Evolutionary conservation across 2,113 vertebrate species (phyloP), one percentile per base, ranked within the genome.

Genomic region (Regulus satrapa): DNA sequence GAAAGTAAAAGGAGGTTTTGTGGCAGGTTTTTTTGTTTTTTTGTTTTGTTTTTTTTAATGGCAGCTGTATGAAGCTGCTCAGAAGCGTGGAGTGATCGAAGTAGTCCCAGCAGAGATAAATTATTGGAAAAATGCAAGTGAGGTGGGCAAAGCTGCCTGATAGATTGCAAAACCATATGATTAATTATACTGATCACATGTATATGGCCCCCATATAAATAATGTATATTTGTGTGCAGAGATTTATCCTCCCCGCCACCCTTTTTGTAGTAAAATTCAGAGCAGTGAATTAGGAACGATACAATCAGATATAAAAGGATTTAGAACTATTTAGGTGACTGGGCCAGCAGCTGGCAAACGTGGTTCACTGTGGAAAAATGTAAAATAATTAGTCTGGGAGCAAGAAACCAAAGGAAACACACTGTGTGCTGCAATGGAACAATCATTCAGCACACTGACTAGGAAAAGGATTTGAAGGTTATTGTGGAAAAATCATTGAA

Each of bases 401-500:
- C 96, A 97, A 97, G 98, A 97, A 98, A 98, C 97, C 91, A 97
- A 93, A 97, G 92, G 95, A 95, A 96, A 89, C 51, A 31, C 77
- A 52, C 43, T 48, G 46, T 94, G 41, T 96, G 88, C 88, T 95
- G 89, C 95, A 97, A 89, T 97, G 96, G 96, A 97, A 97, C 95
- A 97, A 98, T 98, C 98, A 97, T 98, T 98, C 98, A 98, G 97
- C 97, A 97, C 96, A 83, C 96, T 98, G 98, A 98, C 97, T 97
- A 98, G 97, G 96, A 97, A 97, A 98, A 98, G 91, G 97, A 97
- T 98, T 98, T 98, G 95, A 97, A 97, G 93, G 97, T 98, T 98
- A 98, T 98, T 98, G 97, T 98, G 97, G 98, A 98, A 98, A 98
- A 98, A 97, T 98, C 97, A 97, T 98, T 98, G 97, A 97, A 98